phyloP scores from a whole-genome alignment of 1,140 invertebrate species.

The Heliothis virescens region DNA sequence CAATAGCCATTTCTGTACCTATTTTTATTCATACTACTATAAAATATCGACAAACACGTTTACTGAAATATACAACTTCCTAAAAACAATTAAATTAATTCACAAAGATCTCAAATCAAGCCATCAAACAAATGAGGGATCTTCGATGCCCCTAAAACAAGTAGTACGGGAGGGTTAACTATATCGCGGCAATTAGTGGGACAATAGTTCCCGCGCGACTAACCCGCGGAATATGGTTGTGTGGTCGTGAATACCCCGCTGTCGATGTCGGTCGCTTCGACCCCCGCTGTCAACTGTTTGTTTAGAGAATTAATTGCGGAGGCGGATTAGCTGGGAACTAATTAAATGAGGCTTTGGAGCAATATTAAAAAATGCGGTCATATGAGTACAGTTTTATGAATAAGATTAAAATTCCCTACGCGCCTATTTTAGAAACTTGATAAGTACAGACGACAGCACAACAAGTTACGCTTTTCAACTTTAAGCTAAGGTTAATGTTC shows the following conservation, averaged over 20 bases:
- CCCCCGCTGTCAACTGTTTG: conserved; percentile 29
- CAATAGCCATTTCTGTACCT: no score
- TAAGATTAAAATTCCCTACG: no score
- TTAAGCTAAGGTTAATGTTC: no score
- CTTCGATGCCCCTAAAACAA: conserved; percentile 26
- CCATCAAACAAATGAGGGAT: conserved; percentile 14
- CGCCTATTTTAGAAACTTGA: no score
- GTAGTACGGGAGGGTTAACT: conserved; percentile 40
- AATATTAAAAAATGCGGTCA: not conserved
- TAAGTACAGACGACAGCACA: no score
- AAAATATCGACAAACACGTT: no score
- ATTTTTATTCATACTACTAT: no score
- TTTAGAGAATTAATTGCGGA: conserved; percentile 30
- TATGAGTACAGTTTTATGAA: no score
- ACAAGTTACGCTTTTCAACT: no score
- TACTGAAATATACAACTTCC: no score
- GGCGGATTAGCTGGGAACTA: conserved; percentile 1
- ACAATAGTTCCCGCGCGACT: conserved; percentile 44
- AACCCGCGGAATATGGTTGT: conserved; percentile 60
- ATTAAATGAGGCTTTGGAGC: not conserved
- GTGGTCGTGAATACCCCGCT: conserved; percentile 48
- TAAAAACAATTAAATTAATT: not conserved
- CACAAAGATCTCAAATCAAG: not conserved
- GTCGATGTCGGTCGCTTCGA: not conserved
- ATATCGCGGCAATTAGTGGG: conserved; percentile 48